Base-by-base conservation (phyloP, 2,888 invertebrate genomes). In the Yponomeuta malinellus region DNA sequence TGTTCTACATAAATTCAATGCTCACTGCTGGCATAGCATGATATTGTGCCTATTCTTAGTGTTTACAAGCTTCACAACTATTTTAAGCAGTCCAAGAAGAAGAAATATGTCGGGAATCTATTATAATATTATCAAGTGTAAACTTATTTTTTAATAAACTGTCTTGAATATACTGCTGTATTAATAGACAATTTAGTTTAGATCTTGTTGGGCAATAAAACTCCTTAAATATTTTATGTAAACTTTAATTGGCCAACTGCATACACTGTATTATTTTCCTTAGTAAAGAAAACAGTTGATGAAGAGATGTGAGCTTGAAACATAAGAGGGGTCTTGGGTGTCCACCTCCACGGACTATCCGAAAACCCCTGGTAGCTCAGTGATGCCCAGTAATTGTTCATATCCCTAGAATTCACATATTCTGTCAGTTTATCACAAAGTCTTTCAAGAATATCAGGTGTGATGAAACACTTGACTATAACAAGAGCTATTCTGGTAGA, bases 231-330 rank as follows among this genome's bases (percentile, higher is more conserved):
- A 66, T 12, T 69, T 70, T 80, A 90, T 73, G 88, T 81, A 84
- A 86, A 90, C 74, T 88, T 90, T 85, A 91, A 79, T 86, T 89
- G 83, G 59, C 89, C 88, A 65, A 87, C 77, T 71, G 81, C 83
- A 76, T 87, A 84, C 68, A 86, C 71, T 9, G 73, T 74, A 72
- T 81, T 76, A n/a, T 73, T 74, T 70, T 79, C 75, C 4, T 78
- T 75, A 52, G 82, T 84, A 69, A 89, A 84, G 71, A 90, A 88
- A 59, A 87, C 76, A 75, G 81, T 91, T 72, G 79, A 82, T 1
- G 88, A 86, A 6, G 82, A 82, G 72, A 88, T 82, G 71, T 89
- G 88, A 1, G 89, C 79, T 73, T 88, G 87, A 73, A 91, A 91
- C 81, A 86, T 84, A 70, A 74, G 80, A 0, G 78, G 83, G 68